Evolutionary conservation across 2,888 invertebrate species (phyloP).

Genomic region (Schrankia costaestrigalis): DNA sequence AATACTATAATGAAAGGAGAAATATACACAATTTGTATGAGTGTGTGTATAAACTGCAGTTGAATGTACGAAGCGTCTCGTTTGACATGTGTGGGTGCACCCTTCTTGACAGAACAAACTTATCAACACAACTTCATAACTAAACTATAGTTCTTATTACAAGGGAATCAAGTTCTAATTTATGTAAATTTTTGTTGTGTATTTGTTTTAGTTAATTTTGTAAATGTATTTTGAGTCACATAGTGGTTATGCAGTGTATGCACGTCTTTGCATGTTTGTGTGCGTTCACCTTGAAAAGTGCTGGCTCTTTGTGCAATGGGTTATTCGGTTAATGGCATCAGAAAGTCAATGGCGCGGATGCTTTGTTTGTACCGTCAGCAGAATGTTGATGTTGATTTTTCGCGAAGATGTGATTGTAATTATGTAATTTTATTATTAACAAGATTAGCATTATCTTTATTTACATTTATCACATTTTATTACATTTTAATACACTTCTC

Average conservation of each 20-base stretch:
- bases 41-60: conserved; percentile 68
- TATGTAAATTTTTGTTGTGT: conserved; percentile 7
- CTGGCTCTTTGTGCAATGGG: conserved; percentile 80
- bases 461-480: too few relatives aligned
- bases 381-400: conserved; percentile 6
- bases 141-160: conserved; percentile 11
- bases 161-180: conserved; percentile 28
- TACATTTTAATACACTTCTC: too few relatives aligned
- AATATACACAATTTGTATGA: conserved; percentile 28
- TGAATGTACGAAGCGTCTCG: conserved; percentile 50
- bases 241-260: conserved; percentile 40
- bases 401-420: conserved; percentile 6
- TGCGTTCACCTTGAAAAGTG: conserved; percentile 79
- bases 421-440: too few relatives aligned
- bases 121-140: conserved; percentile 14
- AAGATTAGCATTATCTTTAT: too few relatives aligned
- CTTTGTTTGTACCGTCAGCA: conserved; percentile 61
- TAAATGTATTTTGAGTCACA: conserved; percentile 70
- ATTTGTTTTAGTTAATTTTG: conserved; percentile 27
- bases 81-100: conserved; percentile 60
- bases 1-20: conserved; percentile 39
- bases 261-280: conserved; percentile 44
- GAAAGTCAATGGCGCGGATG: conserved; percentile 79
- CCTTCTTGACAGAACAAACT: conserved; percentile 64
- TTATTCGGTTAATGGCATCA: conserved; percentile 81